These are phyloP conservation scores for Venusia cambrica DNA, from an alignment of 2,888 invertebrate species.

Conservation along the genomic window DNA sequence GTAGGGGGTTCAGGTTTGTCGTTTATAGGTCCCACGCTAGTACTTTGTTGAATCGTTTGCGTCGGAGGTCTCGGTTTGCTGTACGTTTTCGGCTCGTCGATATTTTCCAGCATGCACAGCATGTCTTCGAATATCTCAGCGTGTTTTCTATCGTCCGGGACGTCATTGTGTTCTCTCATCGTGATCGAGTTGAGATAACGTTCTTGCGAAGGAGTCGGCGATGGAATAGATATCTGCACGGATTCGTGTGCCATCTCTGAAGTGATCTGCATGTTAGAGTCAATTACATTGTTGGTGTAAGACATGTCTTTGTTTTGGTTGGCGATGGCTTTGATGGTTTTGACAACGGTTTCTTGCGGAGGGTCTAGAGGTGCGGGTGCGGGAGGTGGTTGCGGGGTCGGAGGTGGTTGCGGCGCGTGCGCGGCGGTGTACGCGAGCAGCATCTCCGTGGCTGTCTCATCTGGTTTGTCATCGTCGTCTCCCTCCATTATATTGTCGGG, in stretches of 20 bases:
- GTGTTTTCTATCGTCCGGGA: constrained; percentile 75
- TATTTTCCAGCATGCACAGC: constrained; percentile 85
- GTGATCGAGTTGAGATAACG: constrained; percentile 83
- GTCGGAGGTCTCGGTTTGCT: constrained; percentile 30
- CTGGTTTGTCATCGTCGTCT: constrained; percentile 72
- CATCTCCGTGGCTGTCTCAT: constrained; percentile 51
- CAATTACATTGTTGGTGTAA: constrained; percentile 53
- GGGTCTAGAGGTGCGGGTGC: constrained; percentile 18
- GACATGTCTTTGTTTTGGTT: constrained; percentile 77
- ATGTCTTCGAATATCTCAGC: constrained; percentile 86
- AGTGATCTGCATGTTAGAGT: constrained; percentile 78
- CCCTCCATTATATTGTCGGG: constrained; percentile 76
- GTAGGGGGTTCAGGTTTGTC: constrained; percentile 43
- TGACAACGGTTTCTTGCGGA: constrained; percentile 58
- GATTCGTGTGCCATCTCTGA: constrained; percentile 82
- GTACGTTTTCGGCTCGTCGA: constrained; percentile 38
- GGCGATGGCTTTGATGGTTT: constrained; percentile 78
- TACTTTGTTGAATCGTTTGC: constrained; percentile 38
- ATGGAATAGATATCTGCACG: constrained; percentile 84
- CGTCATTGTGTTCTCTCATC: constrained; percentile 78
- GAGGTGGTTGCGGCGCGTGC: constrained; percentile 35
- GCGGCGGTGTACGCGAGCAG: constrained; percentile 54
- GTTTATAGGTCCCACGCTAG: constrained; percentile 20
- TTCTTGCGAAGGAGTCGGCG: constrained; percentile 84
- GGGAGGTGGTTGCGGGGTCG: constrained; percentile 32